Evolutionary conservation across 37 sponge, comb jelly and placozoan species (phyloP).

Genomic region (Bolinopsis microptera): DNA sequence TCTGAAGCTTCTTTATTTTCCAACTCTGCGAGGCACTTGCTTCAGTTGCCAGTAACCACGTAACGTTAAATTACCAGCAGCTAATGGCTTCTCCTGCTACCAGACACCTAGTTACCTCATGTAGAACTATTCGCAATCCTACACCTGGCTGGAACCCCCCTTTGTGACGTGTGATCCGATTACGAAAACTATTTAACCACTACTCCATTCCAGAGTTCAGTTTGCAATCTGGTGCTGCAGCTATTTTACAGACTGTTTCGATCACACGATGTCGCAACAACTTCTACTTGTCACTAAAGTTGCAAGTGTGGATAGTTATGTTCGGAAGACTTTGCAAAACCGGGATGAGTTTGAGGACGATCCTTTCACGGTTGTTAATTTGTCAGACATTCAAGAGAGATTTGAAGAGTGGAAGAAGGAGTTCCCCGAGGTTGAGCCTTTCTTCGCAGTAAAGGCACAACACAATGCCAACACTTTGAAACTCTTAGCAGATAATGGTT

Average conservation of each 20-base stretch:
- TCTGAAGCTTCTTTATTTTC: too few species aligned
- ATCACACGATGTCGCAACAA: not conserved
- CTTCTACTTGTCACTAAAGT: not conserved
- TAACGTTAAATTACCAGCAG: too few species aligned
- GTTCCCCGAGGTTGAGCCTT: slow-evolving; percentile 23
- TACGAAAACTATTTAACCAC: not conserved
- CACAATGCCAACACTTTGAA: not conserved
- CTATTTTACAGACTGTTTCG: not conserved
- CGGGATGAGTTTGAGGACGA: not conserved
- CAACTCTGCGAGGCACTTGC: too few species aligned
- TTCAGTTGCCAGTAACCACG: too few species aligned
- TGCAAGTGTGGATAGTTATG: not conserved
- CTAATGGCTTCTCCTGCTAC: too few species aligned
- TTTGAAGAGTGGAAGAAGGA: not conserved
- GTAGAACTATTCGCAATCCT: too few species aligned
- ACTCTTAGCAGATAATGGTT: not conserved
- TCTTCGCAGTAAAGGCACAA: slow-evolving; percentile 41
- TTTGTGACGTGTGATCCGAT: too few species aligned
- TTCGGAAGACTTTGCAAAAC: not conserved
- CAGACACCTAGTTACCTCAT: too few species aligned
- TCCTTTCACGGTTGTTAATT: not conserved
- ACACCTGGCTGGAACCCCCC: too few species aligned
- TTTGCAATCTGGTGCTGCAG: not conserved
- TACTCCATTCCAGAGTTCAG: not conserved
- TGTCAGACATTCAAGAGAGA: slow-evolving; percentile 1